Percentiles rank a stretch among this genome's conserved stretches.
phyloP scores from a whole-genome alignment of 92 coral and sea anemone species.

The Epizoanthus scotinus region DNA sequence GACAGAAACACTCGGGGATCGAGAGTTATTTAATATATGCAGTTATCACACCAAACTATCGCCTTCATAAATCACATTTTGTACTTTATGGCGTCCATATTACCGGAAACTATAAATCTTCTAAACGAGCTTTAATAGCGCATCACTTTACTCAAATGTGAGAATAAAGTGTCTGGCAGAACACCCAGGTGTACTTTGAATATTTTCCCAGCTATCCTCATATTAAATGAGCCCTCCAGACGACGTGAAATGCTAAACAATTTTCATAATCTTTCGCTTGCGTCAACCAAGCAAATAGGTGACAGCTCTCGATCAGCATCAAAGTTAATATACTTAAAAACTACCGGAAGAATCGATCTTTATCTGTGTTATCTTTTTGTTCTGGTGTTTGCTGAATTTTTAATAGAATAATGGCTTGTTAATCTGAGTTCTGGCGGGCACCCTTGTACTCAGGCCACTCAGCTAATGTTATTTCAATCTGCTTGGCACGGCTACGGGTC shows the following conservation, averaged over 20 bases:
- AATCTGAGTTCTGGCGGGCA: background rate
- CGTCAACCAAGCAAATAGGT: background rate
- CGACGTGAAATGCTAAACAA: background rate
- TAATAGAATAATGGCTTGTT: slow-evolving; percentile 22
- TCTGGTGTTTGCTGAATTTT: slow-evolving; percentile 27
- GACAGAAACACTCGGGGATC: no score
- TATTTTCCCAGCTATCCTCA: slow-evolving; percentile 1
- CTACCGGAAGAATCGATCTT: slow-evolving; percentile 15
- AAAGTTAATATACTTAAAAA: background rate
- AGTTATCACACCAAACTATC: background rate
- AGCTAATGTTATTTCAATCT: slow-evolving; percentile 6
- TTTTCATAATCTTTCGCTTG: background rate
- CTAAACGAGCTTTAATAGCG: background rate
- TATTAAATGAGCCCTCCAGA: background rate
- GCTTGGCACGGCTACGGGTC: background rate
- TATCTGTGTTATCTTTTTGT: slow-evolving; percentile 14
- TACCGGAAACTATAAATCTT: slow-evolving; percentile 21
- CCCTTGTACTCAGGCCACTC: background rate
- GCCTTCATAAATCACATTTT: slow-evolving; percentile 1
- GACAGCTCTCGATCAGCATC: slow-evolving; percentile 4
- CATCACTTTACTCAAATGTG: slow-evolving; percentile 6
- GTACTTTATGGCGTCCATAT: background rate
- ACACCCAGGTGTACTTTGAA: background rate
- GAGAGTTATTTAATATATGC: no score
- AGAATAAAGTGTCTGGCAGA: background rate